Percentiles rank a stretch among this genome's conserved stretches.
Conservation (phyloP, 1,140 invertebrate genomes). For the Rhopalosiphum maidis region DNA sequence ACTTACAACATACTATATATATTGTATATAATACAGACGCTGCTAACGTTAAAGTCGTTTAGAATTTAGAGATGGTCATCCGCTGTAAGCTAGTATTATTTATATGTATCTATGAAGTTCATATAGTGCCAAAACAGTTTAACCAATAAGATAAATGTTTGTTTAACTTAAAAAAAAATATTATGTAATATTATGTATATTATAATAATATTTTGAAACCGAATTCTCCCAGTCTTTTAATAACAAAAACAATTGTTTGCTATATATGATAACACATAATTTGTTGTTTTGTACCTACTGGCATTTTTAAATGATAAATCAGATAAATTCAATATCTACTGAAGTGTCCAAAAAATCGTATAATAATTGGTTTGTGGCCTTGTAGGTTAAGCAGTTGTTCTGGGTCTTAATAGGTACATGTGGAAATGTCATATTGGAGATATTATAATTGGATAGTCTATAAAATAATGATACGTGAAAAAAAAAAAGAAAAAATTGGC, state of each 20-base stretch:
- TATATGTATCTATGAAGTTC: neutral
- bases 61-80: neutral
- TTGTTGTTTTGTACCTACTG: neutral
- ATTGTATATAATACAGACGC: neutral
- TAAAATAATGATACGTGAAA: neutral
- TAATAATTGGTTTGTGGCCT: neutral
- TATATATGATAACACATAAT: neutral
- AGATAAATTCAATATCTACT: neutral
- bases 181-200: too few relatives aligned
- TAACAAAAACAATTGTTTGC: neutral
- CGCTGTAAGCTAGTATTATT: neutral
- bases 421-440: neutral
- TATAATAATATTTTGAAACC: neutral
- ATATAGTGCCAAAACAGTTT: neutral
- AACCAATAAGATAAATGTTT: neutral
- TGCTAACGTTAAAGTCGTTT: slow-evolving; percentile 28
- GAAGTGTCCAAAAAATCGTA: neutral
- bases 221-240: neutral
- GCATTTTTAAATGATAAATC: neutral
- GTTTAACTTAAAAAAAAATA: neutral
- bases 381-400: neutral
- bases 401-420: neutral
- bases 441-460: neutral
- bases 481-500: neutral
- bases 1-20: neutral